Percentiles rank a stretch among this genome's conserved stretches.
phyloP scores from a whole-genome alignment of 1,140 invertebrate species.

The Musca vetustissima region DNA sequence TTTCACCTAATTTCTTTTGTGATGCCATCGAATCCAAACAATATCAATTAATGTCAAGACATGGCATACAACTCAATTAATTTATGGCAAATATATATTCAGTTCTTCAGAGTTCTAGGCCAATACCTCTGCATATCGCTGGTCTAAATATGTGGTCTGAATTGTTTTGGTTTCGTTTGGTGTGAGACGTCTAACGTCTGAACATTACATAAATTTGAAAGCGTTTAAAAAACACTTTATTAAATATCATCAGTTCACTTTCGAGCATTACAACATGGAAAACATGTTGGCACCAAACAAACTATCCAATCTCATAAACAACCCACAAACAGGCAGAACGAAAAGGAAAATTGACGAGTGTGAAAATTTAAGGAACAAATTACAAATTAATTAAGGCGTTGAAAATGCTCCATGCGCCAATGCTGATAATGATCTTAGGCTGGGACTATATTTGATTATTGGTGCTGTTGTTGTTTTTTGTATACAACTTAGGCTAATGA shows the following conservation, averaged over 20 bases:
- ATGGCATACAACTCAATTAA: constrained; percentile 5
- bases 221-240: constrained; percentile 20
- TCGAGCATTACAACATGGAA: background rate
- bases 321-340: too few relatives aligned
- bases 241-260: constrained; percentile 8
- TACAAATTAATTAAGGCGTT: constrained; percentile 10
- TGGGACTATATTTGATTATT: background rate
- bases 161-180: too few relatives aligned
- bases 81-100: constrained; percentile 4
- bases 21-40: constrained; percentile 10
- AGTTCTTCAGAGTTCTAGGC: too few relatives aligned
- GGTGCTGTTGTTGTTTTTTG: background rate
- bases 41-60: constrained; percentile 17
- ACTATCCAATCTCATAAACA: too few relatives aligned
- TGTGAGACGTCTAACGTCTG: too few relatives aligned
- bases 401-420: constrained; percentile 4
- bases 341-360: constrained; percentile 3
- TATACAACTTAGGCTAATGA: background rate
- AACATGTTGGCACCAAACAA: constrained; percentile 1
- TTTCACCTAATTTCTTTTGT: background rate
- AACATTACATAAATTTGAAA: constrained; percentile 14
- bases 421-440: background rate
- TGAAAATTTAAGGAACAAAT: constrained; percentile 8
- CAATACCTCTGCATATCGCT: too few relatives aligned
- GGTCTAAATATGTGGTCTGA: too few relatives aligned